Conservation (phyloP, 2,113 vertebrate genomes). For the Phyllopteryx taeniolatus region DNA sequence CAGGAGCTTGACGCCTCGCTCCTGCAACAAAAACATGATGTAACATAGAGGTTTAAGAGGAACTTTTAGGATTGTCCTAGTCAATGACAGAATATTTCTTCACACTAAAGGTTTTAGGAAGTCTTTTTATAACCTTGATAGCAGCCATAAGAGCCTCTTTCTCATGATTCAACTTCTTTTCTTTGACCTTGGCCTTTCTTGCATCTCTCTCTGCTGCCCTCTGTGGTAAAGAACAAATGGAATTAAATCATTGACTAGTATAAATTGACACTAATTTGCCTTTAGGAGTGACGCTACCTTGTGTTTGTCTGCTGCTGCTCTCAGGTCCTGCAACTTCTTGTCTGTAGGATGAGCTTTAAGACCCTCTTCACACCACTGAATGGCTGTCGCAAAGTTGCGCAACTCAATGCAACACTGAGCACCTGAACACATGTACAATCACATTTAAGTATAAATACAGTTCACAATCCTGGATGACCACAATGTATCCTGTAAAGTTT, state of each 20-base stretch:
- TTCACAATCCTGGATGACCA: background rate
- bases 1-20: conserved; percentile 80
- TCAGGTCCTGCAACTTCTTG: conserved; percentile 83
- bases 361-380: conserved; percentile 91
- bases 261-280: background rate
- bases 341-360: conserved; percentile 79
- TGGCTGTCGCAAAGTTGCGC: conserved; percentile 76
- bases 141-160: conserved; percentile 78
- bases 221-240: conserved; percentile 54
- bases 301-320: conserved; percentile 82
- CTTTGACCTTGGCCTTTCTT: conserved; percentile 81
- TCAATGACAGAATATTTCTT: background rate
- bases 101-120: background rate
- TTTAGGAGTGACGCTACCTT: conserved; percentile 71
- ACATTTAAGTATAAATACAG: background rate
- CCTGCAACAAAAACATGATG: conserved; percentile 58
- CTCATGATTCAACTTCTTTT: conserved; percentile 73
- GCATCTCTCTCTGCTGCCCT: conserved; percentile 81
- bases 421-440: conserved; percentile 67
- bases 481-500: background rate
- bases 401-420: conserved; percentile 87
- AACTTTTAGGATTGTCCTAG: background rate
- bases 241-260: background rate
- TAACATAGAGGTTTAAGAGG: no score
- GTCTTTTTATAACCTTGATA: conserved; percentile 75